Base-by-base conservation (phyloP, 2,888 invertebrate genomes). In the Cryptocephalus moraei region DNA sequence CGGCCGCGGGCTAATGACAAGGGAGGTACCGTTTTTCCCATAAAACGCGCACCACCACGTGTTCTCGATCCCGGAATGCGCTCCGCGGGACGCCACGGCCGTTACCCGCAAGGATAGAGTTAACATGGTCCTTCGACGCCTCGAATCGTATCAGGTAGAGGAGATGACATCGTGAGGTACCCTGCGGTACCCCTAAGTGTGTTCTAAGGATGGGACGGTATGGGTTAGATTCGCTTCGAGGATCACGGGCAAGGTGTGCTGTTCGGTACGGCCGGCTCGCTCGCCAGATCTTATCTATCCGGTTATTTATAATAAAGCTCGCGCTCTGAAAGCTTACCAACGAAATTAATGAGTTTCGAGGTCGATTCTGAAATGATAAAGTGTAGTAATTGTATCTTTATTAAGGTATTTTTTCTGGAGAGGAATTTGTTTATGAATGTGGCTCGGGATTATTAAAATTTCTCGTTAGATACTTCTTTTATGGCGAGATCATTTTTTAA, bases 321-420 rank as follows among this genome's bases (percentile, higher is more conserved):
- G 59, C 62, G 64, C 60, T 64, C 62, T 59, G 62, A 65, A 65
- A 67, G 63, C 66, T 64, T 58, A 61, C 60, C 60, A 57, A 59
- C 57, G 60, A 63, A 64, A 67, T 67, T 67, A 68, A 68, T 68
- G 68, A 61, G 58, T 53, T 59, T 61, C 61, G 58, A 61, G 62
- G 60, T 56, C 57, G 62, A 64, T 64, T 62, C 56, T 62, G 64
- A 65, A 65, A 66, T 67, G 67, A 67, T 65, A 64, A 62, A 66
- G 60, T 61, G 60, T 53, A 56, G 63, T 65, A 65, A 65, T 65
- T 63, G 64, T 63, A 65, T 64, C 65, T 65, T 64, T 65, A 65
- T 65, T 64, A 64, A 64, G 62, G 63, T 55, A 56, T 58, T 61
- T 61, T 57, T 61, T 57, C 39, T 42, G 50, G 49, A 52, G 53